Evolutionary conservation across 2,888 invertebrate genomes (phyloP).

Genomic region (Camponotus fellah): DNA sequence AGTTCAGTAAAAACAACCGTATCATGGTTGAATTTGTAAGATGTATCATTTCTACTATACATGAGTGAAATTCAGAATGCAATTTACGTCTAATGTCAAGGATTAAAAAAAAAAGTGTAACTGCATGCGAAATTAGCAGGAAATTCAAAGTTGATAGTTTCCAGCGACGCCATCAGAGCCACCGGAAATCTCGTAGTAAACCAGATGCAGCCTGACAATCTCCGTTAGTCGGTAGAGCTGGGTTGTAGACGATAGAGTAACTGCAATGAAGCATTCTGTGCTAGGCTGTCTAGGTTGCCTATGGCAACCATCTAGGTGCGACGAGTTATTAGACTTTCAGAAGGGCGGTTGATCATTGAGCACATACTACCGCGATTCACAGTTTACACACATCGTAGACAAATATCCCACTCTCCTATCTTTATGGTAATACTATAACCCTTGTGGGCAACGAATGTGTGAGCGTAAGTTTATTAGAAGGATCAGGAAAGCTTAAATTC

Average conservation of each 20-base stretch:
- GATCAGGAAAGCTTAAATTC: constrained; percentile 75
- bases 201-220: constrained; percentile 64
- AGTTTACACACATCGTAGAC: constrained; percentile 81
- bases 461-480: constrained; percentile 76
- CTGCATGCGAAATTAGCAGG: constrained; percentile 38
- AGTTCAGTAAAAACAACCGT: constrained; percentile 11
- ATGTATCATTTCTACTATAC: not conserved
- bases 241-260: constrained; percentile 71
- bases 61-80: not conserved
- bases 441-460: constrained; percentile 71
- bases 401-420: constrained; percentile 73
- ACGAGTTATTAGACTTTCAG: constrained; percentile 79
- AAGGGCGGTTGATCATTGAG: constrained; percentile 79
- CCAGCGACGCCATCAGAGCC: constrained; percentile 52
- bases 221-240: constrained; percentile 51
- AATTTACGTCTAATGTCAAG: not conserved
- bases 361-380: constrained; percentile 78
- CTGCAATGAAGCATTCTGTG: constrained; percentile 57
- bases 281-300: constrained; percentile 74
- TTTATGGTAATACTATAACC: constrained; percentile 74
- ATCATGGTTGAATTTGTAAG: not conserved
- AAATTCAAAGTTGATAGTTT: constrained; percentile 59
- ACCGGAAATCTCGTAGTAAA: constrained; percentile 68
- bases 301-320: constrained; percentile 75
- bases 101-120: not conserved